phyloP scores from a whole-genome alignment of 1,140 invertebrate species.

The Leptoteleia sp. region DNA sequence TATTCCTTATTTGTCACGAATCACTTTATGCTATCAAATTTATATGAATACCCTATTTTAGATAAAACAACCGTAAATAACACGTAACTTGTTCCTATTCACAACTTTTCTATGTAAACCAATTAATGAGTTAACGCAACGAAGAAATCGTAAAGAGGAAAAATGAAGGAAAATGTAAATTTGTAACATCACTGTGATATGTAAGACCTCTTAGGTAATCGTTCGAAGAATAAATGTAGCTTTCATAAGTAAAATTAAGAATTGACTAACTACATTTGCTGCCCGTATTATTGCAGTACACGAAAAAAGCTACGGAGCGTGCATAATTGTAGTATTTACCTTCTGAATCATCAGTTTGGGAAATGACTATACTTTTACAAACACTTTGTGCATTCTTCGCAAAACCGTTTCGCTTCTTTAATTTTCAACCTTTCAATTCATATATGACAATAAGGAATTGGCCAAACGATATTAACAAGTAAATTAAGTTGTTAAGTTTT shows the following conservation, averaged over 20 bases:
- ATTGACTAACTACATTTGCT: slow-evolving; percentile 36
- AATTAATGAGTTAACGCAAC: too few species aligned
- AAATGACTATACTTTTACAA: slow-evolving; percentile 23
- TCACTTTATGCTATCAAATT: too few species aligned
- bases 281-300: slow-evolving; percentile 22
- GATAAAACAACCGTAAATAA: too few species aligned
- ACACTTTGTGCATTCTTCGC: slow-evolving; percentile 31
- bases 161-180: slow-evolving; percentile 24
- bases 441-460: not conserved
- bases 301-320: slow-evolving; percentile 40
- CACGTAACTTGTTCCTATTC: too few species aligned
- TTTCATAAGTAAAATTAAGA: slow-evolving; percentile 45
- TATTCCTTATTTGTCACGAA: too few species aligned
- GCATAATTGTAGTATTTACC: slow-evolving; percentile 50
- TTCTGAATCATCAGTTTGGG: slow-evolving; percentile 21
- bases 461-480: too few species aligned
- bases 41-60: too few species aligned
- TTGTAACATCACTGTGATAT: slow-evolving; percentile 35
- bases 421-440: too few species aligned
- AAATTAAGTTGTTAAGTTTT: too few species aligned
- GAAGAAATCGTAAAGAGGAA: too few species aligned
- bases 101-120: slow-evolving; percentile 2
- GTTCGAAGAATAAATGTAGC: slow-evolving; percentile 34
- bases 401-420: too few species aligned
- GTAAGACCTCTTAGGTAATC: slow-evolving; percentile 26